These are phyloP conservation scores for Ophion ventricosus DNA, from an alignment of 2,888 invertebrate genomes.

Conservation along the genomic window DNA sequence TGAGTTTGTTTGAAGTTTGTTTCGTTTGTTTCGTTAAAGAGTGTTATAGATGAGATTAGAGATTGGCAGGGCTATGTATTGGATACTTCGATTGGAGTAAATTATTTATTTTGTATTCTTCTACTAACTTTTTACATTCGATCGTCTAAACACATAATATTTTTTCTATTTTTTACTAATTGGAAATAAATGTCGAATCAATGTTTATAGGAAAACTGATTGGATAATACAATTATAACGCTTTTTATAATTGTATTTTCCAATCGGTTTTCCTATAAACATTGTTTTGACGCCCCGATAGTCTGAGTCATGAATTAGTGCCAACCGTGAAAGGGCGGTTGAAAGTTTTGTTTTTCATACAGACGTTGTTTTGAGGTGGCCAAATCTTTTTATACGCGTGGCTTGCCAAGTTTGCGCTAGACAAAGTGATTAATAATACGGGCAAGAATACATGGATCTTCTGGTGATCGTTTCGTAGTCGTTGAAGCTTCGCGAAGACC, in stretches of 20 bases:
- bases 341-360: neutral
- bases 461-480: conserved; percentile 40
- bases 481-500: conserved; percentile 31
- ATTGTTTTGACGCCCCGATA: neutral
- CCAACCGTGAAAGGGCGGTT: neutral
- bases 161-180: no score
- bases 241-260: neutral
- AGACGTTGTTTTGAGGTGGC: neutral
- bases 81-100: no score
- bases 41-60: neutral
- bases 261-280: neutral
- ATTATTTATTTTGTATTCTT: no score
- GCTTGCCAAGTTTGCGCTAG: neutral
- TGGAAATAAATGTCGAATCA: no score
- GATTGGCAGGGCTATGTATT: neutral
- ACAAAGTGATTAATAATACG: conserved; percentile 27
- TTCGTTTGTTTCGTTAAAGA: neutral
- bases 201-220: no score
- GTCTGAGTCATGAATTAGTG: neutral
- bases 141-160: no score
- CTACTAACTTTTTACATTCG: no score
- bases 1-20: neutral
- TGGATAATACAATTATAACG: no score
- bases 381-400: neutral
- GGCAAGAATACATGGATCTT: conserved; percentile 43